Evolutionary conservation across 1,140 invertebrate genomes (phyloP).

Genomic region (Heliconius eleuchia): DNA sequence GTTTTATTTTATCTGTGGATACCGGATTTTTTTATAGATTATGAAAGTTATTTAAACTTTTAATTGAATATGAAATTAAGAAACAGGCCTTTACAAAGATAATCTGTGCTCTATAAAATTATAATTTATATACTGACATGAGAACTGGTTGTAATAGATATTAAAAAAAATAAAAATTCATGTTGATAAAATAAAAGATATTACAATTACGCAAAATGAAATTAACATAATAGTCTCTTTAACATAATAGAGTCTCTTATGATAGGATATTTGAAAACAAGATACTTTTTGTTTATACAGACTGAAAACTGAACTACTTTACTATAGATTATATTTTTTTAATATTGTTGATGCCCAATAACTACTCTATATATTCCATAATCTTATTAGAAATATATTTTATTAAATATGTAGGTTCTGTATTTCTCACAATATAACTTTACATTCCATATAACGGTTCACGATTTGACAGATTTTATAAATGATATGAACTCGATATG

Average conservation of each 20-base stretch:
- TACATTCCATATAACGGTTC: slow-evolving; percentile 38
- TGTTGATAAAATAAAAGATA: neutral
- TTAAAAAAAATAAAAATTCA: neutral
- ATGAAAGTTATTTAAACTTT: slow-evolving; percentile 5
- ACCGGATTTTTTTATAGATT: slow-evolving; percentile 3
- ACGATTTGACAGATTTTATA: slow-evolving; percentile 59
- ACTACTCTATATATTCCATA: neutral
- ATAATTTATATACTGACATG: slow-evolving; percentile 1
- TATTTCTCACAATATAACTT: neutral
- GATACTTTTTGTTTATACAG: too few species aligned
- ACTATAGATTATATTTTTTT: too few species aligned
- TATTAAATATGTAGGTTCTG: neutral
- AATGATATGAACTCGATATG: slow-evolving; percentile 47
- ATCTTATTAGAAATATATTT: neutral
- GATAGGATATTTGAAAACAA: too few species aligned
- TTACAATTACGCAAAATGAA: neutral
- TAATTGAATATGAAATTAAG: slow-evolving; percentile 12
- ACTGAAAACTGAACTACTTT: too few species aligned
- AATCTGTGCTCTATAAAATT: neutral
- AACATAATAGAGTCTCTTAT: neutral
- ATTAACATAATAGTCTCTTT: neutral
- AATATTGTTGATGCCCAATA: too few species aligned
- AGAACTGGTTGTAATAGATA: neutral
- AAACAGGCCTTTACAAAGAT: slow-evolving; percentile 6
- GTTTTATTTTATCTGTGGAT: neutral